phyloP scores from a whole-genome alignment of 2,113 vertebrate species.

The Aptenodytes patagonicus region DNA sequence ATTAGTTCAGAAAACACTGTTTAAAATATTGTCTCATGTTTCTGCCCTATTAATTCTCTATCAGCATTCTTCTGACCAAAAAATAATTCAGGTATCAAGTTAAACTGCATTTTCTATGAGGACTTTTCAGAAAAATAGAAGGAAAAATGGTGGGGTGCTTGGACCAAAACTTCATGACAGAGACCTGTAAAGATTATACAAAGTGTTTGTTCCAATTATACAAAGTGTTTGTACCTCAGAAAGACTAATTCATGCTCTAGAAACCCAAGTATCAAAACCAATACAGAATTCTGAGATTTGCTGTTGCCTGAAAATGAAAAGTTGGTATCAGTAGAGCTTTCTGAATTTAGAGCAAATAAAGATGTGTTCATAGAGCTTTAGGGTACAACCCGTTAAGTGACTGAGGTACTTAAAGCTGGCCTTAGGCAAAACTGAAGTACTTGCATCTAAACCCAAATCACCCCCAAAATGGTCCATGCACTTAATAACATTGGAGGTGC shows the following conservation, averaged over 20 bases:
- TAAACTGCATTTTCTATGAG: background rate
- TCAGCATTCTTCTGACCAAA: background rate
- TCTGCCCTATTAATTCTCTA: background rate
- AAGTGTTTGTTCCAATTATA: background rate
- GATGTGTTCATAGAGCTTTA: background rate
- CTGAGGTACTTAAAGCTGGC: background rate
- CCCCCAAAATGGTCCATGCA: rapidly evolving
- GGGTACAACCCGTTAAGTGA: background rate
- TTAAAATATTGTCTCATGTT: background rate
- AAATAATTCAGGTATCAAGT: background rate
- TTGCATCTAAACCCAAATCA: background rate
- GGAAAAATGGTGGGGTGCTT: rapidly evolving
- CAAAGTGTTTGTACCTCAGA: background rate
- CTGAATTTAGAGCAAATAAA: background rate
- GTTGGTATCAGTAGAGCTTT: background rate
- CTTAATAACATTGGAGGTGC: background rate
- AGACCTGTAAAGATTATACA: background rate
- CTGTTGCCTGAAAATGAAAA: background rate
- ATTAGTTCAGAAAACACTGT: background rate
- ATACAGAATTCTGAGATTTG: background rate
- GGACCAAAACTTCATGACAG: background rate
- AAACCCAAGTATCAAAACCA: background rate
- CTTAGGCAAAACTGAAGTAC: background rate
- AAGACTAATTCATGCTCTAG: background rate
- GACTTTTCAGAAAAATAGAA: background rate